Evolutionary conservation across 2,888 invertebrate genomes (phyloP).

Genomic region (Lissonota sp.): DNA sequence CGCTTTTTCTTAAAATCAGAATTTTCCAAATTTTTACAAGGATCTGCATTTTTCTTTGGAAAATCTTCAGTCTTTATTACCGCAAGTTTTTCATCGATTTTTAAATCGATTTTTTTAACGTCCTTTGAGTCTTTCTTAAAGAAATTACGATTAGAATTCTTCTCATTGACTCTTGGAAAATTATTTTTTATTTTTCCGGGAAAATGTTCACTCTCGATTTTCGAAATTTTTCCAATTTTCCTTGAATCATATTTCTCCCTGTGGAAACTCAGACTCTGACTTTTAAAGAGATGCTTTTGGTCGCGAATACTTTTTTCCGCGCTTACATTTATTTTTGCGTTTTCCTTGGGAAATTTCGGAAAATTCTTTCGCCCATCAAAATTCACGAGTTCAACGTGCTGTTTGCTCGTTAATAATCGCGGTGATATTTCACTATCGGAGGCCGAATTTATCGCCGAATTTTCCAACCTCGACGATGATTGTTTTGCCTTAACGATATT

Average conservation of each 20-base stretch:
- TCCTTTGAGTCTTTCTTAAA: background rate
- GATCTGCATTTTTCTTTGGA: background rate
- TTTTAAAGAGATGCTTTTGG: background rate
- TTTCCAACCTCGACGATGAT: slow-evolving; percentile 11
- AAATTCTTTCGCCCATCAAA: slow-evolving; percentile 21
- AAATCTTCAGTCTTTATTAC: background rate
- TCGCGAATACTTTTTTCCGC: background rate
- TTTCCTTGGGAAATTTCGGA: background rate
- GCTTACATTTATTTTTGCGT: background rate
- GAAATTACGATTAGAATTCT: background rate
- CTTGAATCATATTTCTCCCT: background rate
- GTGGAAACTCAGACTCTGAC: background rate
- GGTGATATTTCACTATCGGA: slow-evolving; percentile 52
- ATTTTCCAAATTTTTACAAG: background rate
- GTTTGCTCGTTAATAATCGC: slow-evolving; percentile 58
- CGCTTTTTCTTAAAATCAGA: slow-evolving; percentile 26
- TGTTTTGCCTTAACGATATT: background rate
- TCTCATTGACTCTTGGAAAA: background rate
- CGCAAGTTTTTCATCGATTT: background rate
- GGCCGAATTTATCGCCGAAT: slow-evolving; percentile 30
- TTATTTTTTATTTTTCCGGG: background rate
- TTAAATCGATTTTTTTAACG: background rate
- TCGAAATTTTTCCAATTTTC: slow-evolving; percentile 17
- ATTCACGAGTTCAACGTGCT: slow-evolving; percentile 61
- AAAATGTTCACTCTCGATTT: background rate